A percentile compares a stretch with the other conserved stretches of the same genome.
Conservation (phyloP, 2,113 vertebrate genomes). For the Nerophis lumbriciformis region DNA sequence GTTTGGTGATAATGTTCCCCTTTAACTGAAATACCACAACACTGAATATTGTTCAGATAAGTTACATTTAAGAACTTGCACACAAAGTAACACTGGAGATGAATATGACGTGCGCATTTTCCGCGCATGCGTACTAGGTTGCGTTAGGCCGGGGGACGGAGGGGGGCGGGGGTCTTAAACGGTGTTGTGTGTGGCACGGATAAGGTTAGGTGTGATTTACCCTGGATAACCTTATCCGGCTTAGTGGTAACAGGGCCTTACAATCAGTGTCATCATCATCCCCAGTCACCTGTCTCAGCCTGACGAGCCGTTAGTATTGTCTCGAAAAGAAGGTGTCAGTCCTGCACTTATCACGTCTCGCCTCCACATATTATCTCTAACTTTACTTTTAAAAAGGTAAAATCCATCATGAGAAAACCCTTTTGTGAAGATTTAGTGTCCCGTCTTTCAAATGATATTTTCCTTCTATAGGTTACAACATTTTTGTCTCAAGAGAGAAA, state of each 20-base stretch:
- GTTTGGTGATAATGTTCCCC: too few relatives aligned
- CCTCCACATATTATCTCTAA: slow-evolving; percentile 15
- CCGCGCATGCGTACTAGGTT: too few relatives aligned
- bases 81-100: too few relatives aligned
- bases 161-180: too few relatives aligned
- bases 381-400: slow-evolving; percentile 45
- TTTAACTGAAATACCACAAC: too few relatives aligned
- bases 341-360: slow-evolving; percentile 44
- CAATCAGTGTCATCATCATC: slow-evolving; percentile 62
- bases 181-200: too few relatives aligned
- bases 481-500: slow-evolving; percentile 57
- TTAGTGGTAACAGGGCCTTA: neutral
- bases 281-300: slow-evolving; percentile 52
- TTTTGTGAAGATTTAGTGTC: slow-evolving; percentile 60
- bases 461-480: slow-evolving; percentile 51
- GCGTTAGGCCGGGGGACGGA: too few relatives aligned
- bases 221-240: too few relatives aligned
- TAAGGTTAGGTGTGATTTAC: too few relatives aligned
- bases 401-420: slow-evolving; percentile 54
- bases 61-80: too few relatives aligned
- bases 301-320: slow-evolving; percentile 60
- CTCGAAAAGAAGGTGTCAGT: slow-evolving; percentile 56
- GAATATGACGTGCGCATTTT: too few relatives aligned
- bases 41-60: too few relatives aligned
- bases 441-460: slow-evolving; percentile 63